Conservation (phyloP, 2,113 vertebrate species). For the Amazona guildingii region DNA sequence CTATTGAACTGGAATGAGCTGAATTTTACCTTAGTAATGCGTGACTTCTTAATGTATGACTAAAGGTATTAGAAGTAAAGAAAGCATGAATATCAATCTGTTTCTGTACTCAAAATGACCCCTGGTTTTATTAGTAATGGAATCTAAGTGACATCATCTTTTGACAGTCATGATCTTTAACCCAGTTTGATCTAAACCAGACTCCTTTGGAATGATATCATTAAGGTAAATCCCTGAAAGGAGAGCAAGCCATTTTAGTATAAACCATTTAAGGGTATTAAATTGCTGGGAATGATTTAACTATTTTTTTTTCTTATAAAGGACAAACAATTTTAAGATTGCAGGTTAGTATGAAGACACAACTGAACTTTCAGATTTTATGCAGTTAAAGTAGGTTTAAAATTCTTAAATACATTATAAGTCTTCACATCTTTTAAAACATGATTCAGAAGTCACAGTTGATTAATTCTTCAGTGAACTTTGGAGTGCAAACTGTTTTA, state of each 20-base stretch:
- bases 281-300: conserved; percentile 77
- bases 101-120: conserved; percentile 76
- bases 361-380: not conserved
- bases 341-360: not conserved
- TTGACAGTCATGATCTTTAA: conserved; percentile 80
- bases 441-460: not conserved
- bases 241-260: conserved; percentile 58
- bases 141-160: conserved; percentile 80
- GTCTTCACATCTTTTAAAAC: not conserved
- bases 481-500: not conserved
- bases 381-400: not conserved
- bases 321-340: conserved; percentile 40
- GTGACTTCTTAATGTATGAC: conserved; percentile 1
- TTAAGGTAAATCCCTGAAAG: conserved; percentile 78
- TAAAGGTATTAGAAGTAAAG: conserved; percentile 61
- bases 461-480: not conserved
- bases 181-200: conserved; percentile 83
- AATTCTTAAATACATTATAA: not conserved
- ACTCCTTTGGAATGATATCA: conserved; percentile 78
- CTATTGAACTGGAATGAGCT: not conserved
- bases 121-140: conserved; percentile 71
- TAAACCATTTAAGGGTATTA: conserved; percentile 68
- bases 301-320: conserved; percentile 49
- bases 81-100: conserved; percentile 62
- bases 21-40: conserved; percentile 5